These are phyloP conservation scores for Sitta europaea DNA, from an alignment of 2,113 vertebrate species.

Conservation along the genomic window DNA sequence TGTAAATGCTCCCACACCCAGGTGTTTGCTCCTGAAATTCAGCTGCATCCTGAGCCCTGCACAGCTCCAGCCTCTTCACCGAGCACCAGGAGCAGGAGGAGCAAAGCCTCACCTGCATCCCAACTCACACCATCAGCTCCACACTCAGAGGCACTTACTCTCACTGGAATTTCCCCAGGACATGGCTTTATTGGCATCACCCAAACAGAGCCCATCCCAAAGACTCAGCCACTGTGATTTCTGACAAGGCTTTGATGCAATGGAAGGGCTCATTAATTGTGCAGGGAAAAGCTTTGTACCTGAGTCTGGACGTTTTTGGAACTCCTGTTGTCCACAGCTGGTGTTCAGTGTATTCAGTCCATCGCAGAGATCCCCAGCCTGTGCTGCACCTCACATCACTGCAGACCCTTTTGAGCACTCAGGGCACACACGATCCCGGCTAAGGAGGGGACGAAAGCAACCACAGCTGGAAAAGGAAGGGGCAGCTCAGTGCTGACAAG, in stretches of 20 bases:
- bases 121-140: fast-evolving
- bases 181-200: background rate
- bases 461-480: background rate
- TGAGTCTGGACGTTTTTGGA: fast-evolving
- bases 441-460: background rate
- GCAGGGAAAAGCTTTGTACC: background rate
- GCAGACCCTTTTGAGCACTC: background rate
- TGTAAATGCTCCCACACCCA: background rate
- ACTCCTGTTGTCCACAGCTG: background rate
- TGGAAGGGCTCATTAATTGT: background rate
- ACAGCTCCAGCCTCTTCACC: background rate
- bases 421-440: fast-evolving
- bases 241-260: background rate
- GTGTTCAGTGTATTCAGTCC: background rate
- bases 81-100: background rate
- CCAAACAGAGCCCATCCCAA: background rate
- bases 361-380: fast-evolving
- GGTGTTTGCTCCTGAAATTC: background rate
- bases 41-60: fast-evolving
- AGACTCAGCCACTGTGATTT: fast-evolving
- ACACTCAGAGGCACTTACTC: fast-evolving
- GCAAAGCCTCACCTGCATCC: fast-evolving
- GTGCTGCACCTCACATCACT: fast-evolving
- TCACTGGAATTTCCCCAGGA: background rate
- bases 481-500: background rate